phyloP scores from a whole-genome alignment of 1,140 invertebrate genomes.

The Zaprionus gabonicus region DNA sequence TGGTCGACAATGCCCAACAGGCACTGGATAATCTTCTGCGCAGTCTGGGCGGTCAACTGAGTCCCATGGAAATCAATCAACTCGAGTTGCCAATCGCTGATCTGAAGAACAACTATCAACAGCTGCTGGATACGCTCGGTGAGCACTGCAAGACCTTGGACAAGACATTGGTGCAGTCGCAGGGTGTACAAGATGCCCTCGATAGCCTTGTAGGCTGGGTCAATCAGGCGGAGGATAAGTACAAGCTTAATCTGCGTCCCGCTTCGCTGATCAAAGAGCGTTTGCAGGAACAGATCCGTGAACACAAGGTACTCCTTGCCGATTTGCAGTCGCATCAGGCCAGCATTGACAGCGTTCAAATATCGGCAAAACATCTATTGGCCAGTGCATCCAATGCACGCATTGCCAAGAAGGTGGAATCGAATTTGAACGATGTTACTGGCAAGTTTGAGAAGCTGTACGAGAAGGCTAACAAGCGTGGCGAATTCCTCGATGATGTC shows the following conservation, averaged over 20 bases:
- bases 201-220: constrained; percentile 94
- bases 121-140: constrained; percentile 89
- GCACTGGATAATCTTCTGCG: constrained; percentile 89
- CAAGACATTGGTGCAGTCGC: constrained; percentile 94
- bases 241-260: constrained; percentile 92
- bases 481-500: constrained; percentile 93
- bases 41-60: constrained; percentile 92
- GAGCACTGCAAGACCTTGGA: constrained; percentile 94
- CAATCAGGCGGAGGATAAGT: constrained; percentile 91
- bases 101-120: constrained; percentile 91
- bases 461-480: constrained; percentile 91
- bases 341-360: constrained; percentile 92
- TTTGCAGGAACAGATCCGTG: constrained; percentile 94
- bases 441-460: constrained; percentile 93
- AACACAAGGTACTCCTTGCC: constrained; percentile 91
- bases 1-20: constrained; percentile 91
- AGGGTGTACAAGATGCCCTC: constrained; percentile 96
- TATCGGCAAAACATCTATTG: constrained; percentile 92
- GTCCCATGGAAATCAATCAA: constrained; percentile 90
- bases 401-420: constrained; percentile 95
- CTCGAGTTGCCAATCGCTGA: constrained; percentile 92
- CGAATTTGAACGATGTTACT: constrained; percentile 93
- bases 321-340: constrained; percentile 94
- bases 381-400: constrained; percentile 92
- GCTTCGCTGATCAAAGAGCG: constrained; percentile 95